Conservation (phyloP, 2,797 vertebrate genomes). For the Acanthurus leucopareius region DNA sequence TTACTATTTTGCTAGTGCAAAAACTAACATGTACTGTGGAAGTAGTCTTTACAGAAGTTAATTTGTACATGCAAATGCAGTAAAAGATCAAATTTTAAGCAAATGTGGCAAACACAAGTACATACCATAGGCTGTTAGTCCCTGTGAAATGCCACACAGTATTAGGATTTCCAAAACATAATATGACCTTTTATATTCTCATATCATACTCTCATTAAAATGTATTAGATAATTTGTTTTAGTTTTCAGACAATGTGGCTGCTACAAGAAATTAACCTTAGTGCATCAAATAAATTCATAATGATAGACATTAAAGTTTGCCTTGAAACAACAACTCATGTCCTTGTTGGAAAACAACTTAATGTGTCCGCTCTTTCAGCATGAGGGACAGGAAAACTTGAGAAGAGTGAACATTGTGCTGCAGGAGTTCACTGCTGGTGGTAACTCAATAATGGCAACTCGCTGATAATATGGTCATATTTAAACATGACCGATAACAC, state of each 20-base stretch:
- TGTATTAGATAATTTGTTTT: no score
- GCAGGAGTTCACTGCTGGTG: slow-evolving; percentile 43
- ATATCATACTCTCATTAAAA: no score
- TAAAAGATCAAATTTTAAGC: no score
- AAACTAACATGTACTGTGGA: background rate
- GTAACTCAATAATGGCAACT: slow-evolving; percentile 65
- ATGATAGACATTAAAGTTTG: background rate
- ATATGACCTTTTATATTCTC: no score
- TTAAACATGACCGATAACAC: slow-evolving; percentile 81
- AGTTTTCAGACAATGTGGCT: background rate
- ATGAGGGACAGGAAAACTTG: slow-evolving; percentile 5
- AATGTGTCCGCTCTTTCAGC: slow-evolving; percentile 20
- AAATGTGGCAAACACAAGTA: no score
- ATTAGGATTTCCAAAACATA: no score
- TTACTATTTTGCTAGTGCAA: background rate
- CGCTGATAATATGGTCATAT: slow-evolving; percentile 78
- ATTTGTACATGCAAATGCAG: background rate
- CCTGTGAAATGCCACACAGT: no score
- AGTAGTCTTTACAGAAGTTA: background rate
- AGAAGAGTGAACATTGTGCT: slow-evolving; percentile 31
- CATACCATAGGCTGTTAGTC: no score
- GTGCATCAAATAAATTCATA: slow-evolving; percentile 5
- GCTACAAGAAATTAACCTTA: background rate
- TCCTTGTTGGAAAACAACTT: no score
- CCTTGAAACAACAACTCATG: slow-evolving; percentile 8